Evolutionary conservation across 2,113 vertebrate species (phyloP), one percentile per base, ranked within the genome.

Genomic region (Nasalis larvatus): DNA sequence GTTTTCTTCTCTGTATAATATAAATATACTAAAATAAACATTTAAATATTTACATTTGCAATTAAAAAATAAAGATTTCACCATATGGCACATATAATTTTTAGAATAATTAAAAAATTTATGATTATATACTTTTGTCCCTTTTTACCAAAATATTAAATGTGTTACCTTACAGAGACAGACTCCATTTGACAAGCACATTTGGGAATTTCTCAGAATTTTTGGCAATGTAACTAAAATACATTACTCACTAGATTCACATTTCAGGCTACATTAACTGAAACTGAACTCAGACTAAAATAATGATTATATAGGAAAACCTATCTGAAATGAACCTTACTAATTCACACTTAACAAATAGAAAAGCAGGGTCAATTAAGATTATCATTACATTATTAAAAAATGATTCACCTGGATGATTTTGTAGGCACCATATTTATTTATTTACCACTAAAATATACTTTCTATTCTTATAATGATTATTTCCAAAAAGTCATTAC

Each of bases 201-300:
- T 92, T 94, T 86, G 20, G 20, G 40, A 13, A 82, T 71, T 71
- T 92, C 40, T 94, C 47, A 69, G 25, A 96, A 69, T 77, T 84
- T 9, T 94, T 85, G 30, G 63, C 84, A 89, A 96, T 94, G 47
- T 95, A 89, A 87, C 25, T 77, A 49, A 95, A 97, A 37, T 47
- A 6, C 10, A 77, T 89, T 91, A 77, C 52, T 96, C 63, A 94
- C 45, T 23, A 86, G 52, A 76, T 92, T 96, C 92, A 98, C 45
- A 96, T 95, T 94, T 95, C 80, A 97, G 60, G 85, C 82, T 95
- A 85, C 66, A 96, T 97, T 96, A 94, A 56, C 58, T 91, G 73
- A 96, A 96, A 95, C 63, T 97, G 77, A 87, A 82, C 13, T 81
- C 76, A 90, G 3, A n/a, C n/a, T 81, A 97, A 94, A 96, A 94